Percentiles rank a stretch among this genome's conserved stretches.
Evolutionary conservation across 2,888 invertebrate genomes (phyloP).

Genomic region (Synergus laeviventris): DNA sequence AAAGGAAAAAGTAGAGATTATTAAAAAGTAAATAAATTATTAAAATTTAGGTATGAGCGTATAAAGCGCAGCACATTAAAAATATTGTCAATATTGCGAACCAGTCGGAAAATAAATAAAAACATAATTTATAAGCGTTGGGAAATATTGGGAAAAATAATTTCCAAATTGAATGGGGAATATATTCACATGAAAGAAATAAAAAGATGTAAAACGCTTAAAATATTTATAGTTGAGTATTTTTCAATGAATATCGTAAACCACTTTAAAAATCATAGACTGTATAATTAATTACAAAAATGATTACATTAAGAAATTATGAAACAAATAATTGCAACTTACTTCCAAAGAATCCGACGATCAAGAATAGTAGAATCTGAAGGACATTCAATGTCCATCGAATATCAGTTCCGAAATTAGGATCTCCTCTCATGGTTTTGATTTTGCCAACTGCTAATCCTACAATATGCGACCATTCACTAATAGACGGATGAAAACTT

Average conservation of each 20-base stretch:
- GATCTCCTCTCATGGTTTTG: conserved; percentile 28
- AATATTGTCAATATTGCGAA: neutral
- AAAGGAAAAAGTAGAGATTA: neutral
- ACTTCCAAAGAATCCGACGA: conserved; percentile 48
- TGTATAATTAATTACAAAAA: too few species aligned
- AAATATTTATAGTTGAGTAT: neutral
- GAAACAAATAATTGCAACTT: neutral
- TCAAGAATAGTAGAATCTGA: conserved; percentile 43
- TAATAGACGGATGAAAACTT: neutral
- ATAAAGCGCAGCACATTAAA: neutral
- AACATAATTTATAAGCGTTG: neutral
- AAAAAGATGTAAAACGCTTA: neutral
- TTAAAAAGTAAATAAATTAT: neutral
- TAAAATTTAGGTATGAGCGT: neutral
- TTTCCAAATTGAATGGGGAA: neutral
- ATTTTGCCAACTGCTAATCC: conserved; percentile 16
- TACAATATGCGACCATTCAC: conserved; percentile 18
- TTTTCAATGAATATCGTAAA: neutral
- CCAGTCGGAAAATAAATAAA: neutral
- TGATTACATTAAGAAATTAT: too few species aligned
- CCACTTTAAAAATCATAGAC: neutral
- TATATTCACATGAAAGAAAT: neutral
- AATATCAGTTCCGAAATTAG: conserved; percentile 48
- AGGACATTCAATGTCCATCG: conserved; percentile 46
- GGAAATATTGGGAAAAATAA: neutral